Percentiles rank a stretch among this genome's conserved stretches.
Evolutionary conservation across 2,113 vertebrate species (phyloP).

Genomic region (Lonchura striata): DNA sequence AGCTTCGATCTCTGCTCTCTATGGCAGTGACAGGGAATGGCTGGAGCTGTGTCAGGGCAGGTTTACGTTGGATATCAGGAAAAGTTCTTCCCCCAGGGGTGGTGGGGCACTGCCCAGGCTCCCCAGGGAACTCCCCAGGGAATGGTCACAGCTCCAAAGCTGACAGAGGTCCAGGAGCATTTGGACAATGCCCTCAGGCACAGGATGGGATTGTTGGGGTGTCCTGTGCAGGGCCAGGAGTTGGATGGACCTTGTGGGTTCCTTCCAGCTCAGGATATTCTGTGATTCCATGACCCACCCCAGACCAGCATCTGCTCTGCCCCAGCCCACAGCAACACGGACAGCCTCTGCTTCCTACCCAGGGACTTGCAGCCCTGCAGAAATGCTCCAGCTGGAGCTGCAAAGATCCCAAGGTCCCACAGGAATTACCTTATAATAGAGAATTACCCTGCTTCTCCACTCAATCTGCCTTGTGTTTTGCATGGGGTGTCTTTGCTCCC

Average conservation of each 20-base stretch:
- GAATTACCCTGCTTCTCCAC: neutral
- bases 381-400: neutral
- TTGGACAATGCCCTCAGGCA: rapidly evolving
- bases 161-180: neutral
- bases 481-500: neutral
- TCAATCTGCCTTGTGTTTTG: neutral
- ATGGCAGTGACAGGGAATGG: neutral
- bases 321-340: rapidly evolving
- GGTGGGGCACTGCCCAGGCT: rapidly evolving
- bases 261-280: neutral
- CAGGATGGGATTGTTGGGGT: no score
- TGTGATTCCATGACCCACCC: neutral
- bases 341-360: neutral
- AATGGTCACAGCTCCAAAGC: neutral
- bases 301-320: neutral
- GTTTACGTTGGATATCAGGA: neutral
- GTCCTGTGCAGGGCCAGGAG: no score
- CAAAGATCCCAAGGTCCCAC: rapidly evolving
- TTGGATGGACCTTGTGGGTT: no score
- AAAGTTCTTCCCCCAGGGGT: neutral
- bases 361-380: neutral
- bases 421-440: neutral
- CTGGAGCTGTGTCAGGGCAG: neutral
- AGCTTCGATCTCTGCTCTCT: neutral
- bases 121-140: neutral